Conservation (phyloP, 2,888 invertebrate species). For the Protodeltote pygarga region DNA sequence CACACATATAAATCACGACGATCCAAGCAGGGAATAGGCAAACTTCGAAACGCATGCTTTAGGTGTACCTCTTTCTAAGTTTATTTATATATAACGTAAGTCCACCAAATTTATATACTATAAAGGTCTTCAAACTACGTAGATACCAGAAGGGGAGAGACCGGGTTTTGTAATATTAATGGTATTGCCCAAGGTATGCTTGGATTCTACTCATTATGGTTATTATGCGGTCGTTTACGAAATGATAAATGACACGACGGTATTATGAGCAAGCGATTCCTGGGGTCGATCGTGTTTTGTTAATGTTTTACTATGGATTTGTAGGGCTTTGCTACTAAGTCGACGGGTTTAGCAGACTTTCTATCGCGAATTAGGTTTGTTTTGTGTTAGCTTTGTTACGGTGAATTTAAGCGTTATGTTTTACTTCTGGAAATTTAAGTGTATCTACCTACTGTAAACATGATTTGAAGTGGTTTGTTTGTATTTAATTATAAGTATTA, state of each 20-base stretch:
- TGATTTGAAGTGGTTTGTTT: too few species aligned
- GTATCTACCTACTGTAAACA: too few species aligned
- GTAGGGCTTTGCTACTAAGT: slow-evolving; percentile 56
- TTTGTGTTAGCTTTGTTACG: slow-evolving; percentile 38
- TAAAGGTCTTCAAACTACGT: slow-evolving; percentile 41
- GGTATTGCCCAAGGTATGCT: slow-evolving; percentile 82
- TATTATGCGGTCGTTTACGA: slow-evolving; percentile 80
- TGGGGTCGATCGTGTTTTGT: slow-evolving; percentile 69
- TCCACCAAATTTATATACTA: slow-evolving; percentile 36
- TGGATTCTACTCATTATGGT: slow-evolving; percentile 86
- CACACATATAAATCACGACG: too few species aligned
- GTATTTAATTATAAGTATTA: too few species aligned
- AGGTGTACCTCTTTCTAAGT: neutral
- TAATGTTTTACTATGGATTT: slow-evolving; percentile 71
- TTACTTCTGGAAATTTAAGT: too few species aligned
- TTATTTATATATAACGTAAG: slow-evolving; percentile 2
- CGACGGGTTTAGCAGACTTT: slow-evolving; percentile 45
- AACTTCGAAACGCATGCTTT: neutral
- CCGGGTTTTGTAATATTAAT: slow-evolving; percentile 79
- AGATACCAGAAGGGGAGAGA: slow-evolving; percentile 64
- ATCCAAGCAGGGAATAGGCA: neutral
- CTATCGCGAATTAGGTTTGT: slow-evolving; percentile 47
- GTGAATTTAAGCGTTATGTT: too few species aligned
- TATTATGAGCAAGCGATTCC: slow-evolving; percentile 67
- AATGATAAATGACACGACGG: slow-evolving; percentile 81